Evolutionary conservation across 2,888 invertebrate species (phyloP), one percentile per base, ranked within the genome.

Genomic region (Scaptomyza caliginosa): DNA sequence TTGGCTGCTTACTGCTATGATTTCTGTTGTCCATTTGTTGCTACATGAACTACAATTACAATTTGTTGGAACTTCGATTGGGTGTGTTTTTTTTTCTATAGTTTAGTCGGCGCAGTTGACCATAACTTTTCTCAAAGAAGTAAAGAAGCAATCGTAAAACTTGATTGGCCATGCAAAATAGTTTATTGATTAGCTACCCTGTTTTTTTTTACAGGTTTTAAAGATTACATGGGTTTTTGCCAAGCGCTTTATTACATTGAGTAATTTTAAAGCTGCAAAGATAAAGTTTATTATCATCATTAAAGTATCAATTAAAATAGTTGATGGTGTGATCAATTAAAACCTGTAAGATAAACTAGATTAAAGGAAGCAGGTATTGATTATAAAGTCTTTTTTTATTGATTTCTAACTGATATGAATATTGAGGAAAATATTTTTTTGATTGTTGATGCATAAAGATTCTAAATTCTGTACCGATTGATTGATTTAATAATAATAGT

Each of bases 1-100:
- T 62, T 74, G 60, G 82, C 67, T 77, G 81, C 5, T 69, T 81
- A 71, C 57, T 60, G 55, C 46, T 38, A 17, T 50, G 50, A 45
- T 42, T 58, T 39, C 23, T 17, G 38, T 57, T 56, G 28, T 54
- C 43, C 43, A 38, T 58, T 43, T 56, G 48, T 54, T 52, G 28
- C 26, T 21, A 50, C 67, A 63, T 63, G 56, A 56, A 67, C 51
- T 67, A 40, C 55, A 60, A 60, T 56, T 71, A 57, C 59, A 59
- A 67, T 55, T 70, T 55, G 54, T 40, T 67, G 38, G 30, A 16
- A 21, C 32, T 19, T 55, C 30, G 49, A 51, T 46, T 71, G 30
- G 17, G 0, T 13, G 6, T 13, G 3, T 32, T 32, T 23, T 42
- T 10, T 49, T 36, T 17, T 39, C 32, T 23, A 13, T 21, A n/a